These are phyloP conservation scores for Corythucha ciliata DNA, from an alignment of 2,888 invertebrate genomes.

Conservation along the genomic window DNA sequence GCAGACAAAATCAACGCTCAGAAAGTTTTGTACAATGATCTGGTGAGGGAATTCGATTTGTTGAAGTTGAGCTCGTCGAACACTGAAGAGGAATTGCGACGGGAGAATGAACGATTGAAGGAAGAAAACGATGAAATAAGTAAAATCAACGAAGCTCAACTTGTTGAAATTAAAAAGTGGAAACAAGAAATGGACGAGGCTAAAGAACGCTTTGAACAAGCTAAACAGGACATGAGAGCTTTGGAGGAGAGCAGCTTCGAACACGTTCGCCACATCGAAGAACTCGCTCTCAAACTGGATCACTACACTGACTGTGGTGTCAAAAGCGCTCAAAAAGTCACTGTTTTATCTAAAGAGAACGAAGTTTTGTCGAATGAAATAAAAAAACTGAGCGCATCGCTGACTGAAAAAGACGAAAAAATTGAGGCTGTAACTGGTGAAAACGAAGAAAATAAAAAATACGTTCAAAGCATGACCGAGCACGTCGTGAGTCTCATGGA, in stretches of 20 bases:
- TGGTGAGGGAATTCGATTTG: constrained; percentile 19
- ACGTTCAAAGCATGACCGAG: constrained; percentile 25
- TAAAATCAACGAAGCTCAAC: constrained; percentile 3
- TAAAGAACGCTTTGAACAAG: constrained; percentile 4
- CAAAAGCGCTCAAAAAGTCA: constrained; percentile 17
- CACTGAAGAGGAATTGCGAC: constrained; percentile 7
- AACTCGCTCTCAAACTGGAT: constrained; percentile 19
- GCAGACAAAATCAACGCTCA: constrained; percentile 27
- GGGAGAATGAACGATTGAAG: constrained; percentile 3
- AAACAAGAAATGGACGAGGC: constrained; percentile 11
- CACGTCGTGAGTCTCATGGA: constrained; percentile 25
- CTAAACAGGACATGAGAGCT: constrained; percentile 5
- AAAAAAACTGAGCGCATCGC: constrained; percentile 19
- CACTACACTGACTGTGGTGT: constrained; percentile 25
- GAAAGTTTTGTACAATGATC: constrained; percentile 18
- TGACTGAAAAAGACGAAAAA: constrained; percentile 25
- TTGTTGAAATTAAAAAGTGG: constrained; percentile 13
- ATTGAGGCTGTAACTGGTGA: constrained; percentile 22
- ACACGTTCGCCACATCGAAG: constrained; percentile 18
- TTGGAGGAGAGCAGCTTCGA: background rate
- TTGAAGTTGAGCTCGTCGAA: constrained; percentile 4
- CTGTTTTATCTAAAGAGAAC: constrained; percentile 12
- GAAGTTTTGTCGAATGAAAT: constrained; percentile 16
- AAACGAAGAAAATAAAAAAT: constrained; percentile 24
- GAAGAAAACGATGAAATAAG: constrained; percentile 7